These are phyloP conservation scores for Sebastes iracundus DNA, from an alignment of 2,797 vertebrate genomes.

Conservation along the genomic window DNA sequence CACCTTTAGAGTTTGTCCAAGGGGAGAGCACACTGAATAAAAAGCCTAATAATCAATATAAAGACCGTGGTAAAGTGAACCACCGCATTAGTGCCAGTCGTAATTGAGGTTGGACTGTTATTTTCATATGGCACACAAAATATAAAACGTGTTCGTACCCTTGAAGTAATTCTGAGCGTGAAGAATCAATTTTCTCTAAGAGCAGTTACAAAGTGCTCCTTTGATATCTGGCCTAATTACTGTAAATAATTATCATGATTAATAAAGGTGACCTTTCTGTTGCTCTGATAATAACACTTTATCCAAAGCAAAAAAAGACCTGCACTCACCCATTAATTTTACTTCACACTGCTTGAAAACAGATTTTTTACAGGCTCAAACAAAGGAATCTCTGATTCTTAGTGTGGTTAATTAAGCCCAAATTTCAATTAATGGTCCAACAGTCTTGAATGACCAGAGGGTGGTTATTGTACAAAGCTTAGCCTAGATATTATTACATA, in stretches of 20 bases:
- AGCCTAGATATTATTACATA: slow-evolving; percentile 17
- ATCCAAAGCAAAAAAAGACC: slow-evolving; percentile 28
- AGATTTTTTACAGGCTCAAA: slow-evolving; percentile 35
- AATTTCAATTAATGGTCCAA: slow-evolving; percentile 58
- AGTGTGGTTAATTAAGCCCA: slow-evolving; percentile 59
- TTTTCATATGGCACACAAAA: slow-evolving; percentile 42
- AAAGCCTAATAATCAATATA: background rate
- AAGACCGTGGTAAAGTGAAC: background rate
- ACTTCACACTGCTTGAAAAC: slow-evolving; percentile 46
- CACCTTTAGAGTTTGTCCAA: background rate
- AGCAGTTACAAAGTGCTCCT: slow-evolving; percentile 57
- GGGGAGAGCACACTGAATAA: background rate
- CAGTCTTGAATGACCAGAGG: slow-evolving; percentile 40
- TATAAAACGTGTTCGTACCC: slow-evolving; percentile 30
- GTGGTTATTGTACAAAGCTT: slow-evolving; percentile 21
- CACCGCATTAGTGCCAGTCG: slow-evolving; percentile 1
- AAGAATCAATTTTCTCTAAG: slow-evolving; percentile 70
- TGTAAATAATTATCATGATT: slow-evolving; percentile 80
- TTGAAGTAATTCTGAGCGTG: slow-evolving; percentile 69
- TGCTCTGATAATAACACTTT: slow-evolving; percentile 60
- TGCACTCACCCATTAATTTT: slow-evolving; percentile 45
- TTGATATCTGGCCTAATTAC: slow-evolving; percentile 77
- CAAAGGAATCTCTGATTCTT: slow-evolving; percentile 22
- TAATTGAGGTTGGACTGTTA: slow-evolving; percentile 16
- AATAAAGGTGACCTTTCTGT: slow-evolving; percentile 81